Evolutionary conservation across 2,888 invertebrate species (phyloP), one percentile per base, ranked within the genome.

Genomic region (Eupithecia vulgata): DNA sequence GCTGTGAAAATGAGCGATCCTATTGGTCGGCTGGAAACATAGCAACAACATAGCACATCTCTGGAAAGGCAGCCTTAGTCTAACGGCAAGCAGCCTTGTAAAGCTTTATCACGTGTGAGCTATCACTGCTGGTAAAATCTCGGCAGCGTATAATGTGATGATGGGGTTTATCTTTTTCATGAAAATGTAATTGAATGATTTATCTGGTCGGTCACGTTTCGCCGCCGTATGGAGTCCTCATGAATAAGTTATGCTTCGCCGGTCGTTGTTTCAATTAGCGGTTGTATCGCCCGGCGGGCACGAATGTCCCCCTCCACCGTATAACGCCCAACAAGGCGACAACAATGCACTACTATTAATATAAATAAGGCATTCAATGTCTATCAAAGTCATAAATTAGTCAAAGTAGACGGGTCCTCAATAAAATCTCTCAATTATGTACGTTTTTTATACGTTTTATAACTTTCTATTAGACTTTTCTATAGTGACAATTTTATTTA

Each of bases 191-290:
- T 93, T 90, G 90, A 91, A 93, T 93, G 91, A 93, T 94, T 92
- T 93, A 93, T 92, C 87, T 91, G 88, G 85, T 89, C 84, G 89
- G 91, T 92, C 94, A 94, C 94, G 94, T 93, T 90, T 88, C 87
- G 81, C 88, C 87, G 90, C 90, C 94, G 91, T 94, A 91, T 93
- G 92, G 92, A 92, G 88, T 90, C 87, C 93, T 93, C 94, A 94
- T 94, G 94, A 94, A 94, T 94, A 93, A 94, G 89, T 94, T 91
- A 94, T 93, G 91, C 87, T 87, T 85, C 87, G 88, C 89, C 91
- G 91, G 90, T 92, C 93, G 92, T 92, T 93, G 94, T 94, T 93
- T 94, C 93, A 94, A 94, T 94, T 94, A 94, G 94, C 90, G 92
- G 92, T 91, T 89, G 88, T 91, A 92, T 92, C 91, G 89, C 88